phyloP scores from a whole-genome alignment of 2,113 vertebrate genomes.

The Lanius collurio region DNA sequence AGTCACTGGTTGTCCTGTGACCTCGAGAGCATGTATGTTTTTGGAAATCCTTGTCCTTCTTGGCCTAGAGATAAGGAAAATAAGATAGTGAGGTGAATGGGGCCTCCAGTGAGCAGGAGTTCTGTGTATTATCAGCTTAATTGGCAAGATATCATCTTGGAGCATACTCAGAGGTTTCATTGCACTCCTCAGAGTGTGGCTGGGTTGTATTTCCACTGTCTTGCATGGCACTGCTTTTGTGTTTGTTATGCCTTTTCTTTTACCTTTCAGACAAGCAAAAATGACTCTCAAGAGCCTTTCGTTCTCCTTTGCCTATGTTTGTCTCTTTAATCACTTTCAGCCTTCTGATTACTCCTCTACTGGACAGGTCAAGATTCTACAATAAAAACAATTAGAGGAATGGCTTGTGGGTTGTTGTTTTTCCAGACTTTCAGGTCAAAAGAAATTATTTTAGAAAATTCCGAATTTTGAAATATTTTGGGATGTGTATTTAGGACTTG shows the following conservation, averaged over 20 bases:
- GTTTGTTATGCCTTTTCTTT: not conserved
- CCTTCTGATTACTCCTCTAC: not conserved
- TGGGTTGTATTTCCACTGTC: not conserved
- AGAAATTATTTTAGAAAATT: not conserved
- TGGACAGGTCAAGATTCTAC: not conserved
- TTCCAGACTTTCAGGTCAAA: not conserved
- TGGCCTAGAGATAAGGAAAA: not conserved
- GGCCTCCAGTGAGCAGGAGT: not conserved
- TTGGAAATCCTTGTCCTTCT: constrained; percentile 3
- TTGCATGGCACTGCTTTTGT: not conserved
- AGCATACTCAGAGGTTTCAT: not conserved
- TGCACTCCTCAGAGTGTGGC: not conserved
- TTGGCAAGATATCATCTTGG: not conserved
- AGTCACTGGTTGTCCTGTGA: constrained; percentile 27
- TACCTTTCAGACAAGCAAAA: not conserved
- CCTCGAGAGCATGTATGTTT: not conserved
- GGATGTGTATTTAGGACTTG: not conserved
- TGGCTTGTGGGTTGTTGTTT: not conserved
- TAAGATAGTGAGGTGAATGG: not conserved
- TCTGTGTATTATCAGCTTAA: not conserved
- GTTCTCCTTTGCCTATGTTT: not conserved
- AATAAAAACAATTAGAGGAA: not conserved
- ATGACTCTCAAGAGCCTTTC: not conserved
- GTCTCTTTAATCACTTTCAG: not conserved
- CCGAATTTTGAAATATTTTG: not conserved